Percentiles rank a stretch among this genome's conserved stretches.
Conservation (phyloP, 2,797 vertebrate genomes). For the Paramormyrops hopkinsi region DNA sequence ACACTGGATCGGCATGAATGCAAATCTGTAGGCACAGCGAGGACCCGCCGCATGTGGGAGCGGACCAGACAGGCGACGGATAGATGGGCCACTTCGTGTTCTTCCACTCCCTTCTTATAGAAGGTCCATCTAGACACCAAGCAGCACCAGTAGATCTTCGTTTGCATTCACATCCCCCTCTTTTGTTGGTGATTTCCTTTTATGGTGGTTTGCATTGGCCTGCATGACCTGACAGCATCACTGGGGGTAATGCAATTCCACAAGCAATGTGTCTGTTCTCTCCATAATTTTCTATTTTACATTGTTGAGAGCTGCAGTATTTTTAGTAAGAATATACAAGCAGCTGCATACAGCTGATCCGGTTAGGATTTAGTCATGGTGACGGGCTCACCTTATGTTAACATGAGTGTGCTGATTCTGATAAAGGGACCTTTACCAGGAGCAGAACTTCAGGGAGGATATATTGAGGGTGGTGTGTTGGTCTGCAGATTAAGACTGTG, state of each 20-base stretch:
- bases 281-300: not conserved
- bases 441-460: not conserved
- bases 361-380: not conserved
- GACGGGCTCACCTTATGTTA: not conserved
- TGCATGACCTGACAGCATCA: not conserved
- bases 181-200: not conserved
- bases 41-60: not conserved
- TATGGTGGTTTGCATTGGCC: not conserved
- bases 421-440: not conserved
- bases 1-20: conserved; percentile 78
- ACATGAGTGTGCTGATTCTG: not conserved
- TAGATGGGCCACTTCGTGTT: not conserved
- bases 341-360: not conserved
- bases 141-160: not conserved
- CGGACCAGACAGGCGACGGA: not conserved
- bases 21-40: conserved; percentile 65
- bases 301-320: not conserved
- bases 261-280: not conserved
- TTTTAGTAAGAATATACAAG: not conserved
- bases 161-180: not conserved
- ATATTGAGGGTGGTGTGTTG: not conserved
- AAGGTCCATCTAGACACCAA: not conserved
- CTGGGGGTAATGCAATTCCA: not conserved
- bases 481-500: not conserved
- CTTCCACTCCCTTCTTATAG: not conserved